Base-by-base conservation (phyloP, 1,140 invertebrate genomes). In the Zaprionus capensis region DNA sequence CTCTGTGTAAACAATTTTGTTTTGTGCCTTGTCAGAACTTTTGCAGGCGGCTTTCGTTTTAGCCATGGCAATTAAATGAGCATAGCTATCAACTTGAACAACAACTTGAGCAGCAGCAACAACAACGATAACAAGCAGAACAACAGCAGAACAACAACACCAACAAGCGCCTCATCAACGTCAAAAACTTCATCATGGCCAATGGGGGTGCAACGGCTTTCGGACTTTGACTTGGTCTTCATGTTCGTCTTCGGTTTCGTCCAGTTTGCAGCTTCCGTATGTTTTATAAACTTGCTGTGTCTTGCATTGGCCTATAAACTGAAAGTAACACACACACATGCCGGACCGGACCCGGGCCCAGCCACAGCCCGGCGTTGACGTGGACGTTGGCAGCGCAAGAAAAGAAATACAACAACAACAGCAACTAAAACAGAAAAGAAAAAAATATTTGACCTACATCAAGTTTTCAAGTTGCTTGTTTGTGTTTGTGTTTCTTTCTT, bases 391-490 rank as follows among this genome's bases (percentile, higher is more conserved):
- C 74, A 72, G 63, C 58, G 57, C 15, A 59, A 65, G 44, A 65
- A 68, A 79, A 81, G 65, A 81, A 70, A 58, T 24, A 51, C 31
- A 49, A 64, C 24, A 22, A 51, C 17, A n/a, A 56, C 26, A 26
- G 5, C 26, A n/a, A 26, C 11, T 12, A 34, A 34, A 34, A 64
- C 56, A 38, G 51, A 62, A 36, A 57, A 51, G 41, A 62, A 46
- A 64, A 62, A 68, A 62, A 80, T 85, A 90, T 82, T 90, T 90
- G 86, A 90, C 85, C 85, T 90, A 90, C 85, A 90, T 90, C 85
- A 90, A 90, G 85, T 90, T 90, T 90, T 90, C 85, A 90, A 90
- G 85, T 84, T 85, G 85, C 82, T 90, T 85, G 80, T 87, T 86
- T 86, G 83, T 80, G 80, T 81, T 84, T 88, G 63, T 78, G 72